A percentile compares a stretch with the other conserved stretches of the same genome.
phyloP scores from a whole-genome alignment of 2,113 vertebrate species.

The Glaucidium brasilianum region DNA sequence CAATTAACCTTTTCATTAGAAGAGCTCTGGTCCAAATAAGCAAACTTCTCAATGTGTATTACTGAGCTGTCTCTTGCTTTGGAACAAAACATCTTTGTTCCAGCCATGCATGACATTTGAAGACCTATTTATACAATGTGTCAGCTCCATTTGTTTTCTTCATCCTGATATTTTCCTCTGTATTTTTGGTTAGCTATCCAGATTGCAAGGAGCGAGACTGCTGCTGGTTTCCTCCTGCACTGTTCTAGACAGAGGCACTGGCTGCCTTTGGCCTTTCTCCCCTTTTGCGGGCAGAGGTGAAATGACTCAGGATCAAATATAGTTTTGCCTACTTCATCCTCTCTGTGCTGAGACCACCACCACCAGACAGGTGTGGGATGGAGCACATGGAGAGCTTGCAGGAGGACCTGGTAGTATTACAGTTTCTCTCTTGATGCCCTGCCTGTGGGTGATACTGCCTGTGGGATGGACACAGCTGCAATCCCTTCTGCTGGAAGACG shows the following conservation, averaged over 20 bases:
- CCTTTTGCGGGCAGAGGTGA: neutral
- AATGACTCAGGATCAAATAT: neutral
- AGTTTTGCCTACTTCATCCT: neutral
- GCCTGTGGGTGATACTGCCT: neutral
- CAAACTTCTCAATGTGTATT: conserved; percentile 50
- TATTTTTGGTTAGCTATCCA: conserved; percentile 20
- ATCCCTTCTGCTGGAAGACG: neutral
- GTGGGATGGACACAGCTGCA: neutral
- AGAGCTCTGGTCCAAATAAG: conserved; percentile 54
- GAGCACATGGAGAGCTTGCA: neutral
- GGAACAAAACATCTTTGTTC: conserved; percentile 64
- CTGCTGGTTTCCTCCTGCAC: neutral
- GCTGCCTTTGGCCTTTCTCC: neutral
- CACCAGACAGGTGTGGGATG: neutral
- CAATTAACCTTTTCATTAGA: conserved; percentile 69
- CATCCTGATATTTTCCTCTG: conserved; percentile 54
- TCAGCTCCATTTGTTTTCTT: conserved; percentile 64
- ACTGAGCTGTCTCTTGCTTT: conserved; percentile 42
- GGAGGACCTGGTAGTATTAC: neutral
- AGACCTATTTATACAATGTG: conserved; percentile 64
- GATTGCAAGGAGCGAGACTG: neutral
- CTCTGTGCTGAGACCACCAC: neutral
- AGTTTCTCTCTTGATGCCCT: neutral
- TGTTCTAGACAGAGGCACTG: neutral
- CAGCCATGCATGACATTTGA: conserved; percentile 61